A percentile compares a stretch with the other conserved stretches of the same genome.
Evolutionary conservation across 2,113 vertebrate genomes (phyloP).

Genomic region (Dasyprocta punctata): DNA sequence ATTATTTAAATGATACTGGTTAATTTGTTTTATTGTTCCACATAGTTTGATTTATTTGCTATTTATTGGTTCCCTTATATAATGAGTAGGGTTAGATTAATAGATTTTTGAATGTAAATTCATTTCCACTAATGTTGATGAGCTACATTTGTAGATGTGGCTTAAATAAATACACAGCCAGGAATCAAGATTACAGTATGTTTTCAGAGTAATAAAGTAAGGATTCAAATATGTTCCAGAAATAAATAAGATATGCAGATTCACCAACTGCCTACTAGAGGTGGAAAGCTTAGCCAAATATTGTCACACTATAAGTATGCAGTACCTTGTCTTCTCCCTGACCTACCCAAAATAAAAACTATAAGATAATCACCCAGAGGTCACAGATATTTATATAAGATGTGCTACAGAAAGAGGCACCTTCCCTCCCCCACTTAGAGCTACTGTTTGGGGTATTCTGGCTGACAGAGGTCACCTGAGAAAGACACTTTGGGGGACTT

Average conservation of each 20-base stretch:
- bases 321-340: background rate
- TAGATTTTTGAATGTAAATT: slow-evolving; percentile 83
- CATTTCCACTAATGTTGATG: slow-evolving; percentile 81
- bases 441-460: background rate
- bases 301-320: background rate
- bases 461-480: background rate
- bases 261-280: background rate
- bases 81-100: slow-evolving; percentile 84
- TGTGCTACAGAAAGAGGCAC: background rate
- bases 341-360: background rate
- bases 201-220: slow-evolving; percentile 75
- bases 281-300: background rate
- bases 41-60: slow-evolving; percentile 82
- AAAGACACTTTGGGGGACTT: accelerated
- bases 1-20: slow-evolving; percentile 83
- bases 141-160: slow-evolving; percentile 73
- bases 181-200: slow-evolving; percentile 77
- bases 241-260: slow-evolving; percentile 41
- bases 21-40: slow-evolving; percentile 83
- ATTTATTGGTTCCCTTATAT: slow-evolving; percentile 77
- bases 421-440: background rate
- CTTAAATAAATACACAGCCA: slow-evolving; percentile 82
- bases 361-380: background rate
- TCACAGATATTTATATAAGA: background rate
- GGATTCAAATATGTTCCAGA: slow-evolving; percentile 46